phyloP scores from a whole-genome alignment of 1,140 invertebrate species.

The Delia radicum region DNA sequence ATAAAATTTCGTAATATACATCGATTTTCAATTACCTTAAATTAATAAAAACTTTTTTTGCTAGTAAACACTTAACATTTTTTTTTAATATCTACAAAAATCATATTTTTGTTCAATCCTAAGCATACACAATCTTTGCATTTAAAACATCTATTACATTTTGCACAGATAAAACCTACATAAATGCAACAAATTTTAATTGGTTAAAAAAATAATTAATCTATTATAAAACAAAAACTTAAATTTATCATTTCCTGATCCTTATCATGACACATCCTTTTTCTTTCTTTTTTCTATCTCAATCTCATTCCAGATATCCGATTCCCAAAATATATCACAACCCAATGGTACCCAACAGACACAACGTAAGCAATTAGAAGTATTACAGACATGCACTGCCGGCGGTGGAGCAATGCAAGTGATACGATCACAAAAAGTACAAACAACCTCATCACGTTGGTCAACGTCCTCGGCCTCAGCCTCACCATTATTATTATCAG shows the following conservation, averaged over 20 bases:
- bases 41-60: no score
- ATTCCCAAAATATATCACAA: conserved; percentile 56
- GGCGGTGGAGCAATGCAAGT: conserved; percentile 59
- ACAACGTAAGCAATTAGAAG: conserved; percentile 60
- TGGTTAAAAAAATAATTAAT: background rate
- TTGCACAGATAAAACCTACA: background rate
- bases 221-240: background rate
- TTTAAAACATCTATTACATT: background rate
- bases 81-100: no score
- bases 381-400: conserved; percentile 56
- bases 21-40: no score
- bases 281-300: conserved; percentile 24
- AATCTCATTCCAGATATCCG: conserved; percentile 47
- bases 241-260: background rate
- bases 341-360: conserved; percentile 57
- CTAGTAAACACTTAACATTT: no score
- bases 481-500: conserved; percentile 24
- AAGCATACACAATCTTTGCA: background rate
- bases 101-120: no score
- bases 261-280: background rate
- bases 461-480: conserved; percentile 46
- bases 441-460: conserved; percentile 58
- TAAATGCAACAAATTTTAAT: background rate
- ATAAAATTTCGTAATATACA: no score
- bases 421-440: conserved; percentile 59